These are phyloP conservation scores for Leptopilina drosophilae DNA, from an alignment of 2,888 invertebrate species.

Conservation along the genomic window DNA sequence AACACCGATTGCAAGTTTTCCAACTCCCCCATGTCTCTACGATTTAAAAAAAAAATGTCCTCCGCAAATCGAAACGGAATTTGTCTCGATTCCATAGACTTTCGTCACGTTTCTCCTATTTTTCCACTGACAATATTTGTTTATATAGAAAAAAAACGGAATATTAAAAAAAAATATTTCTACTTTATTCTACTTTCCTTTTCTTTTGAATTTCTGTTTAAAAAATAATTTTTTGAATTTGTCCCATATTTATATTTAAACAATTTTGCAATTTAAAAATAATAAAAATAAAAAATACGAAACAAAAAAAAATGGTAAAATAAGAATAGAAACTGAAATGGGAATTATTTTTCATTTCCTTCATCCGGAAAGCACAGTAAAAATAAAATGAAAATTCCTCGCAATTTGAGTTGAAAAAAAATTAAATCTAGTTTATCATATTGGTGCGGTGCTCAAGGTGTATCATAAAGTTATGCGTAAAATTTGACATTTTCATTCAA, in stretches of 20 bases:
- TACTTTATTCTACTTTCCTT: too few relatives aligned
- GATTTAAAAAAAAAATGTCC: conserved; percentile 26
- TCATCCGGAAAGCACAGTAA: too few relatives aligned
- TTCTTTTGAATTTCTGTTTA: too few relatives aligned
- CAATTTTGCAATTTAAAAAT: too few relatives aligned
- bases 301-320: too few relatives aligned
- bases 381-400: background rate
- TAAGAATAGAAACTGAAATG: too few relatives aligned
- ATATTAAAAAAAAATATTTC: background rate
- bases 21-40: background rate
- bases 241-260: too few relatives aligned
- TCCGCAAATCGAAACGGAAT: background rate
- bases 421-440: conserved; percentile 17
- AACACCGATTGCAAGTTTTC: conserved; percentile 50
- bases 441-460: background rate
- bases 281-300: too few relatives aligned
- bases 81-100: background rate
- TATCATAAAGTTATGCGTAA: conserved; percentile 15
- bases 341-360: too few relatives aligned
- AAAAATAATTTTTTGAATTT: too few relatives aligned
- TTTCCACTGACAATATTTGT: background rate
- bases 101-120: background rate
- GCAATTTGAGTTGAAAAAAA: conserved; percentile 3
- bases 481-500: conserved; percentile 31
- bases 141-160: background rate